Conservation (phyloP, 2,888 invertebrate species). For the Lissonota sp. region DNA sequence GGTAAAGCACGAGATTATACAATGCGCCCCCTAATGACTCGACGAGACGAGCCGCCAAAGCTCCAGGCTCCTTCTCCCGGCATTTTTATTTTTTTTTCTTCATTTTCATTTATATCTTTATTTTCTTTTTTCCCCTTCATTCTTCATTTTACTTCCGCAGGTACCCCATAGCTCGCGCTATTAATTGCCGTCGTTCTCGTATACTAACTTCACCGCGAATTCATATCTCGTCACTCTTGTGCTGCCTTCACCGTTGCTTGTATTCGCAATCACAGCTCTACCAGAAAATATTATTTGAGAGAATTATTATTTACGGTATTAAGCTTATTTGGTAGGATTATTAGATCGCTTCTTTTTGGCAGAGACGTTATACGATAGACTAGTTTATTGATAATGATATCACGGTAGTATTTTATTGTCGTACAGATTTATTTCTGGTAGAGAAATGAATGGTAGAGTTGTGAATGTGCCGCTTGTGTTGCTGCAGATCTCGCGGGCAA, state of each 20-base stretch:
- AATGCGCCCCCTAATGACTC: conserved; percentile 80
- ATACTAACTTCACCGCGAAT: conserved; percentile 80
- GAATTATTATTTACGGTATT: too few relatives aligned
- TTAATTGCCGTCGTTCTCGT: conserved; percentile 81
- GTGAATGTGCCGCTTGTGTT: conserved; percentile 1
- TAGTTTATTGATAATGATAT: too few relatives aligned
- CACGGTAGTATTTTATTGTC: too few relatives aligned
- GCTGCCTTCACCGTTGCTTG: conserved; percentile 26
- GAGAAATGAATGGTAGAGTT: too few relatives aligned
- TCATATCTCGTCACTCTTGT: conserved; percentile 73
- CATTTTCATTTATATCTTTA: not conserved
- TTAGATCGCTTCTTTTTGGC: too few relatives aligned
- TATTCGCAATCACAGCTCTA: not conserved
- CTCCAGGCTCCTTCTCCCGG: conserved; percentile 69
- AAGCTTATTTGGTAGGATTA: too few relatives aligned
- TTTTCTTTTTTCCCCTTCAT: conserved; percentile 67
- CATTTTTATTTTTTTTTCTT: conserved; percentile 66
- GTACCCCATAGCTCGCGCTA: conserved; percentile 81
- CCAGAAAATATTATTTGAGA: too few relatives aligned
- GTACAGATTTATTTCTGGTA: too few relatives aligned
- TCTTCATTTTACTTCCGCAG: conserved; percentile 79
- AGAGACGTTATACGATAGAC: too few relatives aligned
- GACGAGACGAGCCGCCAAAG: conserved; percentile 80
- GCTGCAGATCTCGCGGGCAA: conserved; percentile 27
- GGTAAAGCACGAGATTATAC: conserved; percentile 79